phyloP scores from a whole-genome alignment of 2,888 invertebrate species.

The Drosophila greeni region DNA sequence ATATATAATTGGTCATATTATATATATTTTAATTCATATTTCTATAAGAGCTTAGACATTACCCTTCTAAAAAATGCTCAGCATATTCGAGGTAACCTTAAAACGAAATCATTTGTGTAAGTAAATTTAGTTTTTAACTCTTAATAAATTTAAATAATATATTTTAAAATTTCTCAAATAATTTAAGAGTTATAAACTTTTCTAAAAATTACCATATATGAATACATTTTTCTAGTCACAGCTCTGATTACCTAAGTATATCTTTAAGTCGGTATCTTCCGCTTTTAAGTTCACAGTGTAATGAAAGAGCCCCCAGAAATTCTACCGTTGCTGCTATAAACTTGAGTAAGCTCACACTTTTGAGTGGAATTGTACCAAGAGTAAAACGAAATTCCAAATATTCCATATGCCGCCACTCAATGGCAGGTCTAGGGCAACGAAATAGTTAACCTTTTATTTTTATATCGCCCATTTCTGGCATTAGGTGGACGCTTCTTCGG shows the following conservation, averaged over 20 bases:
- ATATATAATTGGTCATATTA: too few relatives aligned
- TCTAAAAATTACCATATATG: too few relatives aligned
- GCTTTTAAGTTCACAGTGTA: background rate
- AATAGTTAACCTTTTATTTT: slow-evolving; percentile 26
- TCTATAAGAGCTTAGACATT: background rate
- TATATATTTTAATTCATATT: background rate
- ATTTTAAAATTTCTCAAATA: too few relatives aligned
- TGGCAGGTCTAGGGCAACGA: slow-evolving; percentile 16
- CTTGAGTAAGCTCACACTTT: background rate
- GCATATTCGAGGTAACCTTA: background rate
- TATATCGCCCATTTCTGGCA: background rate
- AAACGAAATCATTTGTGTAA: too few relatives aligned
- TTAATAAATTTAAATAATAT: too few relatives aligned
- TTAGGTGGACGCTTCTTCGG: slow-evolving; percentile 8
- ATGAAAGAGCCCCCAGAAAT: background rate
- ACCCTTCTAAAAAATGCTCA: background rate
- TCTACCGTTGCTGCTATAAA: background rate
- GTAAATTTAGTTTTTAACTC: too few relatives aligned
- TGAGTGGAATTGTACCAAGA: slow-evolving; percentile 11
- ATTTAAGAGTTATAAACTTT: too few relatives aligned
- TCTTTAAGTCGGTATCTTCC: background rate
- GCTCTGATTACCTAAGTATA: background rate
- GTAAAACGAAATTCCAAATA: slow-evolving; percentile 1
- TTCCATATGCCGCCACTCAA: background rate
- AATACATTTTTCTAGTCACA: background rate